A percentile compares a stretch with the other conserved stretches of the same genome.
These are phyloP conservation scores for Pimpla rufipes DNA, from an alignment of 2,888 invertebrate species.

Conservation along the genomic window DNA sequence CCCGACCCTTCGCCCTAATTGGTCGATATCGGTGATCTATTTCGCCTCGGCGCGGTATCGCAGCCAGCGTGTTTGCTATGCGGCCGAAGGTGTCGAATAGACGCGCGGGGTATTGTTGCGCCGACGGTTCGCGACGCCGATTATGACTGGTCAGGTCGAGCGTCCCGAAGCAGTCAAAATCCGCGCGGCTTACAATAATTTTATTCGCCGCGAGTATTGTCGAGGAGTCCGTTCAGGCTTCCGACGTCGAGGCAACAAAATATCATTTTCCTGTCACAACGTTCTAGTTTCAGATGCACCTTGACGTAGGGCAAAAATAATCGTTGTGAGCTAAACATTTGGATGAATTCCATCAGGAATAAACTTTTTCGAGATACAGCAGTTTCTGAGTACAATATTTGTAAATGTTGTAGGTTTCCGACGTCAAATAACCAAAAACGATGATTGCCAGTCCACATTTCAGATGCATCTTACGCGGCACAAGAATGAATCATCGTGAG, in stretches of 20 bases:
- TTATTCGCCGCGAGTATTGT: too few relatives aligned
- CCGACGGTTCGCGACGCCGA: too few relatives aligned
- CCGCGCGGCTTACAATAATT: too few relatives aligned
- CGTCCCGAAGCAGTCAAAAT: too few relatives aligned
- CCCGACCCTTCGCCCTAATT: too few relatives aligned
- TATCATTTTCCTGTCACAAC: not conserved
- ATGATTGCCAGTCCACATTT: not conserved
- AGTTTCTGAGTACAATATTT: not conserved
- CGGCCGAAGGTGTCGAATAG: too few relatives aligned
- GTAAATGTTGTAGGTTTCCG: constrained; percentile 7
- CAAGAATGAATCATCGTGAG: constrained; percentile 1
- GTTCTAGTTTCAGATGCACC: not conserved
- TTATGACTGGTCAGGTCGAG: too few relatives aligned
- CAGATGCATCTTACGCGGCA: not conserved
- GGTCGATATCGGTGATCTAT: too few relatives aligned
- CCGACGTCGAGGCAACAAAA: not conserved
- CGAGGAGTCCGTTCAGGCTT: too few relatives aligned
- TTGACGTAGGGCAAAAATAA: not conserved
- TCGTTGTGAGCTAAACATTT: constrained; percentile 1
- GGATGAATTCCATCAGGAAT: not conserved
- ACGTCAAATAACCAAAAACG: not conserved
- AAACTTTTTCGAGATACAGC: not conserved
- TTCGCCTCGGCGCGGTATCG: too few relatives aligned
- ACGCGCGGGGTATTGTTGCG: too few relatives aligned
- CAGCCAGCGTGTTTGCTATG: too few relatives aligned